Conservation (phyloP, 2,113 vertebrate species). For the Varanus salvator region DNA sequence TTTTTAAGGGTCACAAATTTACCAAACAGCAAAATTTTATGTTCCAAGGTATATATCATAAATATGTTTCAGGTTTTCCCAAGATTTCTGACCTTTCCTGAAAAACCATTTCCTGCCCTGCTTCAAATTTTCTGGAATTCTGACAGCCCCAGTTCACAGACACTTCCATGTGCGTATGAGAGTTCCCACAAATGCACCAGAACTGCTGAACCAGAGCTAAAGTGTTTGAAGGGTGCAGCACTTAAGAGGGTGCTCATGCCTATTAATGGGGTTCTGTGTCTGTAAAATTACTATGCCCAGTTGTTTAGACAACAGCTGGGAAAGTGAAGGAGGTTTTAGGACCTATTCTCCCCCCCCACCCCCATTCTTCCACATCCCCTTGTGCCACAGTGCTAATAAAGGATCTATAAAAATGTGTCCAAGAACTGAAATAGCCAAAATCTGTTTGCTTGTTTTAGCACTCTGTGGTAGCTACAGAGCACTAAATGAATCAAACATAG, state of each 20-base stretch:
- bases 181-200: not conserved
- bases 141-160: not conserved
- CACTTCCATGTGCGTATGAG: constrained; percentile 5
- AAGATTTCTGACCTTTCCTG: not conserved
- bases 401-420: too few species aligned
- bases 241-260: not conserved
- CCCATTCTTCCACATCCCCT: too few species aligned
- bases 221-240: not conserved
- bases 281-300: not conserved
- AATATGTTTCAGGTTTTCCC: not conserved
- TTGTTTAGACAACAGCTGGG: too few species aligned
- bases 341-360: too few species aligned
- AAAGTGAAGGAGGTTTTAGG: too few species aligned
- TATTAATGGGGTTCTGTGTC: not conserved
- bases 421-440: too few species aligned
- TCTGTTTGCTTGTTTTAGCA: too few species aligned
- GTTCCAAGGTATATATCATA: not conserved
- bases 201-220: not conserved
- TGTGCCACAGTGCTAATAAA: too few species aligned
- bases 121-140: not conserved
- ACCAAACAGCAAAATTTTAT: not conserved
- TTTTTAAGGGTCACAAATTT: not conserved
- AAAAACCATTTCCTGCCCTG: not conserved
- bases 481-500: too few species aligned
- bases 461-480: too few species aligned